phyloP scores from a whole-genome alignment of 2,888 invertebrate species.

The Buathra laborator region DNA sequence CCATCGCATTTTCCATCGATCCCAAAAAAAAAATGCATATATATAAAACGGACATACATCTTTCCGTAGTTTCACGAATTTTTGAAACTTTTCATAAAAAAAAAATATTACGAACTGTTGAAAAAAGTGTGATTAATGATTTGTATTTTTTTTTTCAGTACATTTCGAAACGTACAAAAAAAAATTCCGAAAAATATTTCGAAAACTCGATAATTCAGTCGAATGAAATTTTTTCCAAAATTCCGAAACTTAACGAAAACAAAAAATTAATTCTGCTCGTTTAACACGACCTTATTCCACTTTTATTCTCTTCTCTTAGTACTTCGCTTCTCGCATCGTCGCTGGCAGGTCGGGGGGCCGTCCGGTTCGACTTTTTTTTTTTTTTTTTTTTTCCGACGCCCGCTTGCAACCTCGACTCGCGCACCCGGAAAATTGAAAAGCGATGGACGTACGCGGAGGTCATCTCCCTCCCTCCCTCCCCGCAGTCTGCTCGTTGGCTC shows the following conservation, averaged over 20 bases:
- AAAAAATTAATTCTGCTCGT: constrained; percentile 41
- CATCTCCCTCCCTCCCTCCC: constrained; percentile 38
- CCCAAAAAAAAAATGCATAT: too few relatives aligned
- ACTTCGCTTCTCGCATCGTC: constrained; percentile 49
- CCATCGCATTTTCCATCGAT: too few relatives aligned
- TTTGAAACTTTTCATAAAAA: too few relatives aligned
- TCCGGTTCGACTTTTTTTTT: constrained; percentile 19
- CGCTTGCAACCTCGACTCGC: constrained; percentile 56
- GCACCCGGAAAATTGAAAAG: constrained; percentile 67
- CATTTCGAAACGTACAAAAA: too few relatives aligned
- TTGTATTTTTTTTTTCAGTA: too few relatives aligned
- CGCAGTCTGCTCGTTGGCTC: constrained; percentile 67
- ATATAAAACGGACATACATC: too few relatives aligned
- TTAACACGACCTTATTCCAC: constrained; percentile 40
- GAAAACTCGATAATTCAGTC: too few relatives aligned
- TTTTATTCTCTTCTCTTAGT: constrained; percentile 25
- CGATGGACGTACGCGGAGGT: constrained; percentile 60
- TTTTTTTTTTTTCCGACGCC: constrained; percentile 29
- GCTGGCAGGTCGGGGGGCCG: constrained; percentile 20
- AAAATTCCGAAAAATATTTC: too few relatives aligned
- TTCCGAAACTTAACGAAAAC: neutral
- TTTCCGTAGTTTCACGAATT: too few relatives aligned
- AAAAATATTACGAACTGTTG: too few relatives aligned
- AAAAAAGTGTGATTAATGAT: too few relatives aligned
- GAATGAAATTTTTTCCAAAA: neutral